Evolutionary conservation across 2,888 invertebrate genomes (phyloP).

Genomic region (Stomorhina lunata): DNA sequence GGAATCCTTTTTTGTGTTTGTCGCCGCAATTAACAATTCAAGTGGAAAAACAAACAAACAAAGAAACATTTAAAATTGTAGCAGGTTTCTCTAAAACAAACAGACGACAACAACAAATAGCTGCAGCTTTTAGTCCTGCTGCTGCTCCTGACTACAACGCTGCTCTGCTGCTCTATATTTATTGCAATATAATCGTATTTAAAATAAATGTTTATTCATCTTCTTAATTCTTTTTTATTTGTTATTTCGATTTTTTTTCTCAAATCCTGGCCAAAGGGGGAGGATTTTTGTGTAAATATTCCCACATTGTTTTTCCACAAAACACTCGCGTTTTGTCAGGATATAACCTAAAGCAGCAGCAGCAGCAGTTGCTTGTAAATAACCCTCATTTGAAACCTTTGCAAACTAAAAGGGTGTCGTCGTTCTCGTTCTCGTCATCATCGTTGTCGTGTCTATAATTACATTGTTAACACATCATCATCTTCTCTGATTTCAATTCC

Average conservation of each 20-base stretch:
- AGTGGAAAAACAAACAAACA: conserved; percentile 68
- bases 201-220: conserved; percentile 66
- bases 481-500: conserved; percentile 67
- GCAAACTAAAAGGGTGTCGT: conserved; percentile 61
- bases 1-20: conserved; percentile 58
- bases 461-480: conserved; percentile 78
- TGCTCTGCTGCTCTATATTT: conserved; percentile 42
- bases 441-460: conserved; percentile 77
- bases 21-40: conserved; percentile 68
- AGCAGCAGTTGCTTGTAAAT: conserved; percentile 6
- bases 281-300: conserved; percentile 51
- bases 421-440: too few relatives aligned
- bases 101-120: conserved; percentile 27
- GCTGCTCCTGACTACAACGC: background rate
- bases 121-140: background rate
- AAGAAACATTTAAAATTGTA: conserved; percentile 64
- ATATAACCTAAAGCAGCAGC: background rate
- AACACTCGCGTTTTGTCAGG: too few relatives aligned
- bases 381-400: conserved; percentile 50
- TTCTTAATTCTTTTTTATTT: conserved; percentile 51
- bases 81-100: conserved; percentile 67
- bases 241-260: conserved; percentile 9
- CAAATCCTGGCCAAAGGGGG: conserved; percentile 47
- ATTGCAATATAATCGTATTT: conserved; percentile 70
- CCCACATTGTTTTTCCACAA: conserved; percentile 49